Evolutionary conservation across 2,113 vertebrate species (phyloP).

Genomic region (Grammomys surdaster): DNA sequence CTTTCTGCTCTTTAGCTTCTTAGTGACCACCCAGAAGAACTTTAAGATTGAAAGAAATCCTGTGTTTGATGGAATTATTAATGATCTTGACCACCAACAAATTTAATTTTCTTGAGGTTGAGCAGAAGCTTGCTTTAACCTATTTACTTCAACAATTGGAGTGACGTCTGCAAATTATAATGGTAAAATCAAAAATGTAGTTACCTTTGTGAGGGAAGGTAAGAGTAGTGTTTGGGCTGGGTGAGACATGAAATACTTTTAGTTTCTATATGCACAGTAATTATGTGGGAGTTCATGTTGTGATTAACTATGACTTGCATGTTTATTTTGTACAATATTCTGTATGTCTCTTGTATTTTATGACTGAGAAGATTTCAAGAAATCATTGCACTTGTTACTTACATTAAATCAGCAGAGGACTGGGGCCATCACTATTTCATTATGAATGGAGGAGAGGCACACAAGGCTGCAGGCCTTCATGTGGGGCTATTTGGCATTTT

Average conservation of each 20-base stretch:
- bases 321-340: slow-evolving; percentile 18
- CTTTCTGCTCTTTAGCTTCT: background rate
- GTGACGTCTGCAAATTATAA: background rate
- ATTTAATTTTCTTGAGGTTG: slow-evolving; percentile 46
- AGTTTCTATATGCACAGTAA: background rate
- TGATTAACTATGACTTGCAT: slow-evolving; percentile 13
- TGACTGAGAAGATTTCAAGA: background rate
- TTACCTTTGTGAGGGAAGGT: background rate
- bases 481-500: background rate
- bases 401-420: background rate
- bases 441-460: background rate
- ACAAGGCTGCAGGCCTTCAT: background rate
- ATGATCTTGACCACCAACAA: background rate
- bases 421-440: background rate
- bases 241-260: background rate
- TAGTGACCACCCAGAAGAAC: background rate
- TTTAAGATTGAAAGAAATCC: background rate
- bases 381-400: background rate
- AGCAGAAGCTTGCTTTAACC: background rate
- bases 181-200: background rate
- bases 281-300: slow-evolving; percentile 2
- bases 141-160: background rate
- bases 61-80: slow-evolving; percentile 16
- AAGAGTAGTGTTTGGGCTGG: background rate
- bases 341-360: background rate